These are phyloP conservation scores for Mellivora capensis DNA, from an alignment of 2,113 vertebrate genomes.

Conservation along the genomic window DNA sequence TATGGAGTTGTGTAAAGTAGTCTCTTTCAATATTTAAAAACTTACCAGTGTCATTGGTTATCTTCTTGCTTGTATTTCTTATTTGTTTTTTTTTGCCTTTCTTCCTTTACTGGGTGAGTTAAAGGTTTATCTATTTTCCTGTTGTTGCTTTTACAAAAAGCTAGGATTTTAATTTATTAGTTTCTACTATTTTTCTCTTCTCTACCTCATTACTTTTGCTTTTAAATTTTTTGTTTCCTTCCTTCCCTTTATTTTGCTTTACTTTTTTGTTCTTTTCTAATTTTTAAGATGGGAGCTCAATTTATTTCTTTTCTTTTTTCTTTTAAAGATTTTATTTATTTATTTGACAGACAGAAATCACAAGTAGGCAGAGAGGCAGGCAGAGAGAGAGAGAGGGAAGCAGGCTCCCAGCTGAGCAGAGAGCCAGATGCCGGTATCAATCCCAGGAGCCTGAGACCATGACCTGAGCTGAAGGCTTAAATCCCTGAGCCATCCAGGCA, in stretches of 20 bases:
- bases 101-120: not conserved
- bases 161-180: not conserved
- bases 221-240: not conserved
- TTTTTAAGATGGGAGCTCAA: not conserved
- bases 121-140: slow-evolving; percentile 2
- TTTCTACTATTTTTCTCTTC: not conserved
- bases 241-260: not conserved
- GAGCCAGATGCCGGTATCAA: too few species aligned
- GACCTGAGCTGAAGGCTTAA: too few species aligned
- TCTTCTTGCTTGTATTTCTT: not conserved
- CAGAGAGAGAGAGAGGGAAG: too few species aligned
- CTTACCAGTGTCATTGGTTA: not conserved
- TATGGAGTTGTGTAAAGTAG: not conserved
- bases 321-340: too few species aligned
- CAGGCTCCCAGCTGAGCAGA: too few species aligned
- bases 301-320: not conserved
- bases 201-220: not conserved
- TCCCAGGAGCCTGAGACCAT: too few species aligned
- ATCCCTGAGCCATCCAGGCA: too few species aligned
- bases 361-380: too few species aligned
- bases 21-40: not conserved
- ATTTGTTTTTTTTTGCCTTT: not conserved
- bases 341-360: too few species aligned
- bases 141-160: not conserved
- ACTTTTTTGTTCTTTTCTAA: not conserved